phyloP scores from a whole-genome alignment of 92 coral and sea anemone genomes.

The Blastomussa wellsi region DNA sequence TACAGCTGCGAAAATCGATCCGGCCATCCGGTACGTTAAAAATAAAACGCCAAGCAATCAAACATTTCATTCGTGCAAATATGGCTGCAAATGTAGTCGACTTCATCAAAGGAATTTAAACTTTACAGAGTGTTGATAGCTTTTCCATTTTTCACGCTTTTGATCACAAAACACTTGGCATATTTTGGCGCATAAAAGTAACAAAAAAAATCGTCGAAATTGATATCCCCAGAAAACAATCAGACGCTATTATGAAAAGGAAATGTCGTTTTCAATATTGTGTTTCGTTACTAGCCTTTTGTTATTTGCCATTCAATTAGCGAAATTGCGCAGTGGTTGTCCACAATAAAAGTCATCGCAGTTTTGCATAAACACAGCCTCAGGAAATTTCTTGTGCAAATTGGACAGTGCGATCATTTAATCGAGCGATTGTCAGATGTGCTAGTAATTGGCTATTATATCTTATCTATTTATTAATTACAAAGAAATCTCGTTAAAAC shows the following conservation, averaged over 20 bases:
- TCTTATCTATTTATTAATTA: constrained; percentile 17
- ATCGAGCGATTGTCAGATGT: neutral
- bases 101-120: neutral
- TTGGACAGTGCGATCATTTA: neutral
- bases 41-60: neutral
- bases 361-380: neutral
- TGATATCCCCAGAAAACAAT: constrained; percentile 7
- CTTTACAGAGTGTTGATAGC: neutral
- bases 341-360: neutral
- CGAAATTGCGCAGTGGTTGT: constrained; percentile 1
- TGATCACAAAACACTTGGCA: neutral
- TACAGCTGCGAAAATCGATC: constrained; percentile 7
- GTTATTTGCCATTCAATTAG: neutral
- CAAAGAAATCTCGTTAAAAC: neutral
- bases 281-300: neutral
- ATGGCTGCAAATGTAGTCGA: neutral
- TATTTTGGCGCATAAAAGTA: neutral
- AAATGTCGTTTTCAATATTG: constrained; percentile 5
- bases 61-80: neutral
- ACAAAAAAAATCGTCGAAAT: constrained; percentile 9
- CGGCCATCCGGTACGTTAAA: neutral
- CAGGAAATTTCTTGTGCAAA: constrained; percentile 37
- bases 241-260: neutral
- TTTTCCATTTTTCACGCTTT: neutral
- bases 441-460: constrained; percentile 19